Evolutionary conservation across 2,888 invertebrate genomes (phyloP).

Genomic region (Ferdinandea cuprea): DNA sequence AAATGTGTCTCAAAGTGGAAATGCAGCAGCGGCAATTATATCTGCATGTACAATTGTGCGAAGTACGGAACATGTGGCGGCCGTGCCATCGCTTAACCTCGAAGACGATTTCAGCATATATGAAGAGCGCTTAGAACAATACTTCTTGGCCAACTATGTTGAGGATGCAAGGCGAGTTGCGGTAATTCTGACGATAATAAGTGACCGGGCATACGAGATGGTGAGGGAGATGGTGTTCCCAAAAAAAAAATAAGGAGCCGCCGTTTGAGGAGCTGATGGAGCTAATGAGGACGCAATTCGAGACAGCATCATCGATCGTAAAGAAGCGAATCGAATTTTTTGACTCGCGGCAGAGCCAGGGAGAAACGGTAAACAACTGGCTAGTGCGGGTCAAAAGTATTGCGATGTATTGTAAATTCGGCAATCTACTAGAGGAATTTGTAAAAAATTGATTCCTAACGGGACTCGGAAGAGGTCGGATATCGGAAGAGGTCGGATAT

Average conservation of each 20-base stretch:
- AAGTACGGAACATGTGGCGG: neutral
- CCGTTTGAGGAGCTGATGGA: conserved; percentile 14
- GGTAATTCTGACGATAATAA: conserved; percentile 13
- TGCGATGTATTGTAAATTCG: conserved; percentile 29
- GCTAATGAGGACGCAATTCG: neutral
- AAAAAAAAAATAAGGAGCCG: conserved; percentile 11
- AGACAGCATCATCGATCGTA: conserved; percentile 13
- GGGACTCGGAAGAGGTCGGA: conserved; percentile 15
- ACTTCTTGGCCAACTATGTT: conserved; percentile 17
- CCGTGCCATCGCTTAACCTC: neutral
- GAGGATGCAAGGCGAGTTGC: conserved; percentile 10
- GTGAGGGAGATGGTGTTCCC: conserved; percentile 20
- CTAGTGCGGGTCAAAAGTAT: conserved; percentile 11
- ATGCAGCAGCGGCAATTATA: too few relatives aligned
- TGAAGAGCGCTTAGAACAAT: conserved; percentile 12
- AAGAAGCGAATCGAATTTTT: conserved; percentile 18
- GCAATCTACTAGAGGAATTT: conserved; percentile 9
- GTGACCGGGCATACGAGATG: conserved; percentile 12
- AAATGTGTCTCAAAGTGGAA: too few relatives aligned
- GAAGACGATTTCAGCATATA: conserved; percentile 18
- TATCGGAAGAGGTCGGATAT: neutral
- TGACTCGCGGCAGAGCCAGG: conserved; percentile 1
- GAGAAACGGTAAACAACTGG: conserved; percentile 13
- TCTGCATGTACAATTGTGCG: conserved; percentile 1
- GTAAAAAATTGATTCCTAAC: conserved; percentile 32